phyloP scores from a whole-genome alignment of 2,113 vertebrate genomes.

The Sinocyclocheilus rhinocerous region DNA sequence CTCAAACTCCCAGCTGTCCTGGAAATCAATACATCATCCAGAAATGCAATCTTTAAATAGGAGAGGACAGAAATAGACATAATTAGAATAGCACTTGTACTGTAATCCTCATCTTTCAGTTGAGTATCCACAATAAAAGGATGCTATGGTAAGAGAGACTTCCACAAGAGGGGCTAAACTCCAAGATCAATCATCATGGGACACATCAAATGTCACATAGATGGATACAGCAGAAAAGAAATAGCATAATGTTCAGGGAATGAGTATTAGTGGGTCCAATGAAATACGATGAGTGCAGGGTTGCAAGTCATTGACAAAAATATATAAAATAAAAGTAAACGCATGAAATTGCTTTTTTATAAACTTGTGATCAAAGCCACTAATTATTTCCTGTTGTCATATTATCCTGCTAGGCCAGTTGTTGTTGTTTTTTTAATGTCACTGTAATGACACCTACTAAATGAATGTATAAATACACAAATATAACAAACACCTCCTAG shows the following conservation, averaged over 20 bases:
- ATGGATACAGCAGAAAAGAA: neutral
- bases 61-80: constrained; percentile 17
- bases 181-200: neutral
- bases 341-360: neutral
- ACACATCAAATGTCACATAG: neutral
- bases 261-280: neutral
- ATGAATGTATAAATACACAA: neutral
- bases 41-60: constrained; percentile 43
- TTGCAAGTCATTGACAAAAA: neutral
- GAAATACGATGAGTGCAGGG: neutral
- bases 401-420: neutral
- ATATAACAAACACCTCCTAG: neutral
- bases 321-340: neutral
- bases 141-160: neutral
- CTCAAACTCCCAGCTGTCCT: constrained; percentile 35
- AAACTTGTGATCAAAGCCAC: no score
- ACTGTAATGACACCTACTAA: neutral
- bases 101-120: no score
- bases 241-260: neutral
- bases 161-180: neutral
- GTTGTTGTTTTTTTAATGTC: neutral
- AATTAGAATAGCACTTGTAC: constrained; percentile 40
- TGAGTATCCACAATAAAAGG: constrained; percentile 12
- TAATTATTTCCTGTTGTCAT: no score
- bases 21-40: constrained; percentile 38